Evolutionary conservation across 2,888 invertebrate species (phyloP).

Genomic region (Euproctis similis): DNA sequence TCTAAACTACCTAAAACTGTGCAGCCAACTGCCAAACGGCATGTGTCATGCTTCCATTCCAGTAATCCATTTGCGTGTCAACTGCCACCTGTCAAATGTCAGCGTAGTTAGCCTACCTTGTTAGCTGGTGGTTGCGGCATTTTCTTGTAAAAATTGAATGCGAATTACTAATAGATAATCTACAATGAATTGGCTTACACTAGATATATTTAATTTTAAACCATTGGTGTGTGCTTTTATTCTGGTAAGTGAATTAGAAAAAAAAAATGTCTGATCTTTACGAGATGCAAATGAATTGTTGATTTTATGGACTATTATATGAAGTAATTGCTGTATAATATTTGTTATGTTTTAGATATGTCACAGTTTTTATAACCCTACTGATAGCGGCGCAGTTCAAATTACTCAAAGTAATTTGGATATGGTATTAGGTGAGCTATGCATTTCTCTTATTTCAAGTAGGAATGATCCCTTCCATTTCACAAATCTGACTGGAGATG

Average conservation of each 20-base stretch:
- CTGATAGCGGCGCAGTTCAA: constrained; percentile 87
- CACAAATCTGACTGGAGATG: no score
- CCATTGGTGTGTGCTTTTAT: constrained; percentile 41
- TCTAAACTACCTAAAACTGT: no score
- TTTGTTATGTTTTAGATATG: constrained; percentile 66
- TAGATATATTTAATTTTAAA: constrained; percentile 42
- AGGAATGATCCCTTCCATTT: no score
- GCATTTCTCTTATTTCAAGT: no score
- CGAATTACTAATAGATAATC: constrained; percentile 13
- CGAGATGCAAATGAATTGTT: constrained; percentile 34
- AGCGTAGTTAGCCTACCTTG: no score
- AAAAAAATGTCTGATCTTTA: constrained; percentile 14
- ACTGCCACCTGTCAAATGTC: constrained; percentile 17
- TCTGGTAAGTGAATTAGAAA: constrained; percentile 49
- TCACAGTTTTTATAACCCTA: constrained; percentile 82
- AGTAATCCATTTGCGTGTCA: no score
- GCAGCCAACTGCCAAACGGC: no score
- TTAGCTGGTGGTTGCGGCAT: constrained; percentile 24
- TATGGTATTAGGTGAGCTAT: constrained; percentile 87
- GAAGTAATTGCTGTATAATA: constrained; percentile 47
- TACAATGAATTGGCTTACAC: constrained; percentile 39
- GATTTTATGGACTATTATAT: constrained; percentile 55
- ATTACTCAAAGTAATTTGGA: constrained; percentile 88
- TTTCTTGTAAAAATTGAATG: constrained; percentile 24
- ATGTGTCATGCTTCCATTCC: no score